Percentiles rank a stretch among this genome's conserved stretches.
Evolutionary conservation across 2,888 invertebrate species (phyloP).

Genomic region (Stegophylla sp.): DNA sequence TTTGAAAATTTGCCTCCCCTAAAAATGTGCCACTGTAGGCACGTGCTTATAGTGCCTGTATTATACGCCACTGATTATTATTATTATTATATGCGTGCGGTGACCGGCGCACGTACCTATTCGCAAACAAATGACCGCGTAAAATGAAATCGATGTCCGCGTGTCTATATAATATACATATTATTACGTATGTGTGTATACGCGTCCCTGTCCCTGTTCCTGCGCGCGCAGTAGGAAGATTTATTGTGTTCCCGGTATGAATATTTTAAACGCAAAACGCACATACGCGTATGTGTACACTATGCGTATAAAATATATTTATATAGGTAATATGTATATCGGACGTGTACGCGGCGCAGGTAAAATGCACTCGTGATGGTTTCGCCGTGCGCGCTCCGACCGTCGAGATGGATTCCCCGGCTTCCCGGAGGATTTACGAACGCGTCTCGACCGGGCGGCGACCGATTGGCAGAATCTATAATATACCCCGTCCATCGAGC

Average conservation of each 20-base stretch:
- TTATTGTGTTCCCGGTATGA: no score
- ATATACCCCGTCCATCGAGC: not conserved
- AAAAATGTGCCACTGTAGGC: no score
- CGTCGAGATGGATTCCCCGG: not conserved
- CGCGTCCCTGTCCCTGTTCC: no score
- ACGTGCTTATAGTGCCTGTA: constrained; percentile 4
- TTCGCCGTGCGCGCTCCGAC: not conserved
- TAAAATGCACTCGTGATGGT: not conserved
- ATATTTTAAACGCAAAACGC: no score
- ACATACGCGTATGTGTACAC: no score
- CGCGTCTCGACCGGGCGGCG: not conserved
- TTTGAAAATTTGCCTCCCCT: no score
- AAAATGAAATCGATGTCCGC: constrained; percentile 2
- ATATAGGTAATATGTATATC: not conserved
- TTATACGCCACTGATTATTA: no score
- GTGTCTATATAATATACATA: not conserved
- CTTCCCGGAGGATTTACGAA: constrained; percentile 20
- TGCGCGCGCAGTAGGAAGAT: no score
- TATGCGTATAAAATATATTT: no score
- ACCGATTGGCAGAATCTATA: constrained; percentile 17
- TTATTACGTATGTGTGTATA: not conserved
- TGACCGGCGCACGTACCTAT: not conserved
- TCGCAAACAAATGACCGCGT: not conserved
- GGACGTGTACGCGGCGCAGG: not conserved
- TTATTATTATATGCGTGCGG: not conserved